Evolutionary conservation across 2,797 vertebrate genomes (phyloP).

Genomic region (Salarias fasciatus): DNA sequence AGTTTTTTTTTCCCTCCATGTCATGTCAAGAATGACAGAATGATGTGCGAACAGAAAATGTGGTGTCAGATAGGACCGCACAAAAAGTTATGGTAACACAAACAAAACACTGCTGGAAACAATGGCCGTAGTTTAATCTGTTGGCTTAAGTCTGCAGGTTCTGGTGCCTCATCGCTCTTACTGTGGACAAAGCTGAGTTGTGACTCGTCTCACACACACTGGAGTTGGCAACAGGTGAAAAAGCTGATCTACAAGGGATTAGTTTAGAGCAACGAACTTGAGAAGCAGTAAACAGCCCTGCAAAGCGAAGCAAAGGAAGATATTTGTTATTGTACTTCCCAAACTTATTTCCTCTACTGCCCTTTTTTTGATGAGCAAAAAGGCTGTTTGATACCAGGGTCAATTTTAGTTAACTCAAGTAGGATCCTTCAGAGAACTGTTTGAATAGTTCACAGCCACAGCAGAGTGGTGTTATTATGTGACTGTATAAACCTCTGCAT

Average conservation of each 20-base stretch:
- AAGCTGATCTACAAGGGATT: background rate
- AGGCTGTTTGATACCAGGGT: no score
- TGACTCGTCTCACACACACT: background rate
- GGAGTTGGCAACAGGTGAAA: background rate
- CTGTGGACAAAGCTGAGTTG: slow-evolving; percentile 4
- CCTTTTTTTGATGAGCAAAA: no score
- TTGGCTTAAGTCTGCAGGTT: background rate
- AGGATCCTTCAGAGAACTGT: no score
- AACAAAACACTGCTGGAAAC: background rate
- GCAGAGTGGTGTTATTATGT: no score
- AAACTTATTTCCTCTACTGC: no score
- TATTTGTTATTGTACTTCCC: background rate
- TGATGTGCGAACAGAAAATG: no score
- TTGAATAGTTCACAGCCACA: no score
- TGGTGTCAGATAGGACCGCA: slow-evolving; percentile 1
- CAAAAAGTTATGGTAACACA: background rate
- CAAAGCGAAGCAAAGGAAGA: background rate
- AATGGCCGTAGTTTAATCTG: no score
- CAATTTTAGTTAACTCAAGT: no score
- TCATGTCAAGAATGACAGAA: background rate
- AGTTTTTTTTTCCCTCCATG: slow-evolving; percentile 4
- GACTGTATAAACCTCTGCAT: no score
- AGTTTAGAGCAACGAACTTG: background rate
- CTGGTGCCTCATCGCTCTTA: background rate
- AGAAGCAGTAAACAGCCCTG: no score